Evolutionary conservation across 2,797 vertebrate species (phyloP).

Genomic region (Crypturellus tataupa): DNA sequence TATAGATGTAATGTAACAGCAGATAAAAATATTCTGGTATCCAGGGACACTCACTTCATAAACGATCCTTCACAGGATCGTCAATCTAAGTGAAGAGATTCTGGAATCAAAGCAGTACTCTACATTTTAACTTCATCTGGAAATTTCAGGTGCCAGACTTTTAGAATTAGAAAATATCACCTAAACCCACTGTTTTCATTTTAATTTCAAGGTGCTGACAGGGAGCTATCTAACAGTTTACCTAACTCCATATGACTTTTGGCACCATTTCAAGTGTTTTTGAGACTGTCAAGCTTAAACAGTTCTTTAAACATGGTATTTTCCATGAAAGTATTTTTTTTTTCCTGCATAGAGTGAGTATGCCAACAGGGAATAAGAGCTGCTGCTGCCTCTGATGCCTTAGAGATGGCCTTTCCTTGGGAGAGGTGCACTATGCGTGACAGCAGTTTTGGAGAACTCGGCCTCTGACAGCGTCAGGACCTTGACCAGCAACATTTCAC

Average conservation of each 20-base stretch:
- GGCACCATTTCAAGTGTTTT: background rate
- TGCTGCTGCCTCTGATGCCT: background rate
- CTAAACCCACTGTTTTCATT: background rate
- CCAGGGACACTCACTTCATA: background rate
- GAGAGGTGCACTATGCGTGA: fast-evolving
- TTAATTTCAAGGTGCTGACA: background rate
- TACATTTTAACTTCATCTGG: background rate
- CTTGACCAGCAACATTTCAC: background rate
- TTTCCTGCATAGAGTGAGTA: background rate
- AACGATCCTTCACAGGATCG: background rate
- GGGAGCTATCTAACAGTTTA: background rate
- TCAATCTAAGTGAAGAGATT: background rate
- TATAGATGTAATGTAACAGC: background rate
- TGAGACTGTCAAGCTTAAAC: background rate
- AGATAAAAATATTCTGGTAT: background rate
- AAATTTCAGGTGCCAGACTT: background rate
- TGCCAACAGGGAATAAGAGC: background rate
- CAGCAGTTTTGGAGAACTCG: background rate
- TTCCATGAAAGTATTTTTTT: background rate
- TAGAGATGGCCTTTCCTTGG: background rate
- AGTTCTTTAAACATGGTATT: background rate
- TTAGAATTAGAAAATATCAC: background rate
- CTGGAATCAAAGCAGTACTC: background rate
- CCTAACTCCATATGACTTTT: background rate
- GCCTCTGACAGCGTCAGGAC: background rate